phyloP scores from a whole-genome alignment of 30 jellyfish, hydroid and myxozoan species.

The Aurelia coerulea region DNA sequence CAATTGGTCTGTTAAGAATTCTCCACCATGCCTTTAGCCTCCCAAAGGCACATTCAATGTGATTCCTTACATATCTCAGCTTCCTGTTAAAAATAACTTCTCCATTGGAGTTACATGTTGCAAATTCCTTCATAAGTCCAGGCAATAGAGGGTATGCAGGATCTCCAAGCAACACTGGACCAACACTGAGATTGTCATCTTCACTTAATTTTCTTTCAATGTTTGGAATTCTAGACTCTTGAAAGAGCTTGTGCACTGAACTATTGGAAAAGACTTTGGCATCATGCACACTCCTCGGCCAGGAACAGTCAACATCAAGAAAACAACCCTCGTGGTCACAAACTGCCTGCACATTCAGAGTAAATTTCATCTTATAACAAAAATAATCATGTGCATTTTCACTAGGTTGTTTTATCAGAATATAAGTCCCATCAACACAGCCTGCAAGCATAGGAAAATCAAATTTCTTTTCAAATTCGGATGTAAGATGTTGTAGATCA shows the following conservation, averaged over 20 bases:
- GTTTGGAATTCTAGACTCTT: constrained; percentile 30
- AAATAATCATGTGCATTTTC: constrained; percentile 84
- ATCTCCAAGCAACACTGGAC: constrained; percentile 69
- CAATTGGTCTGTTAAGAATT: constrained; percentile 28
- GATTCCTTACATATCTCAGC: constrained; percentile 54
- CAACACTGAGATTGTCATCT: constrained; percentile 47
- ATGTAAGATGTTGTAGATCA: constrained; percentile 24
- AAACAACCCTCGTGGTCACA: neutral
- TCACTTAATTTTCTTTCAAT: constrained; percentile 35
- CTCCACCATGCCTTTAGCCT: constrained; percentile 63
- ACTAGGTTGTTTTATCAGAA: constrained; percentile 65
- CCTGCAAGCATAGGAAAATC: constrained; percentile 85
- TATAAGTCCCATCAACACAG: neutral
- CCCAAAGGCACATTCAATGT: constrained; percentile 68
- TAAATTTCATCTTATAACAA: constrained; percentile 68
- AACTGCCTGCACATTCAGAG: constrained; percentile 73
- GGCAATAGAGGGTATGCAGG: constrained; percentile 88
- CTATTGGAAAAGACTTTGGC: constrained; percentile 50
- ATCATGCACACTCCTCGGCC: constrained; percentile 89
- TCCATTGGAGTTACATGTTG: constrained; percentile 12
- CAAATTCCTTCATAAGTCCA: constrained; percentile 21
- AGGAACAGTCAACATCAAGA: constrained; percentile 52
- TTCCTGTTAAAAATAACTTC: constrained; percentile 49
- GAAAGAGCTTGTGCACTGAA: constrained; percentile 23
- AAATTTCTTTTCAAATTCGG: constrained; percentile 45